These are phyloP conservation scores for Synergus itoensis DNA, from an alignment of 2,888 invertebrate species.

Conservation along the genomic window DNA sequence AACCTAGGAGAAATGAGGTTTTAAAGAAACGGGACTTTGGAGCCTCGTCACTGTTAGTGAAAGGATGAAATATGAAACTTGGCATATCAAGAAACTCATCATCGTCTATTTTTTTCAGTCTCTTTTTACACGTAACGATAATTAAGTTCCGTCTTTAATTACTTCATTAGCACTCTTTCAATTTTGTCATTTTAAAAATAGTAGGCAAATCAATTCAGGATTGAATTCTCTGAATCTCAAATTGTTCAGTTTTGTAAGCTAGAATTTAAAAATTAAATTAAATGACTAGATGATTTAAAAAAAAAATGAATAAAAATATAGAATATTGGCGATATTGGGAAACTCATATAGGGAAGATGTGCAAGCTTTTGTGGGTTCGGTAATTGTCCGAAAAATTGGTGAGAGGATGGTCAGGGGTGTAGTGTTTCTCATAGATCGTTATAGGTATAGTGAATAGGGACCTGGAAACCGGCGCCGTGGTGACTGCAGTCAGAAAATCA, in stretches of 20 bases:
- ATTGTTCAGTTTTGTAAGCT: too few species aligned
- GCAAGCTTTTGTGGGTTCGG: background rate
- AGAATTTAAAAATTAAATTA: too few species aligned
- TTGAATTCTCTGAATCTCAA: too few species aligned
- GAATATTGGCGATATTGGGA: background rate
- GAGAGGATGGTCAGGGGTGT: constrained; percentile 28
- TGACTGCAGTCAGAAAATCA: constrained; percentile 75
- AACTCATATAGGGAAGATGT: background rate
- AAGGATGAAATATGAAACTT: constrained; percentile 1
- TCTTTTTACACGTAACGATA: background rate
- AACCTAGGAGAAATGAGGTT: background rate
- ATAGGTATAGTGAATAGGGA: constrained; percentile 36
- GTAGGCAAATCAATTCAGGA: too few species aligned
- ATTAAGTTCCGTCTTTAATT: background rate
- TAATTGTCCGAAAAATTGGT: constrained; percentile 34
- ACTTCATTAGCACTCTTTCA: background rate
- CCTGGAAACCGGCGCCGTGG: constrained; percentile 70
- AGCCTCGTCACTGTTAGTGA: background rate
- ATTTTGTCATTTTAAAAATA: background rate
- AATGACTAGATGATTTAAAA: too few species aligned
- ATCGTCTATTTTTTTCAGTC: background rate
- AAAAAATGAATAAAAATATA: background rate
- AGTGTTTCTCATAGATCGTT: constrained; percentile 24
- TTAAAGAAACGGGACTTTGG: background rate
- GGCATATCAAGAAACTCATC: background rate